Evolutionary conservation across 2,113 vertebrate species (phyloP), one percentile per base, ranked within the genome.

Genomic region (Passer domesticus): DNA sequence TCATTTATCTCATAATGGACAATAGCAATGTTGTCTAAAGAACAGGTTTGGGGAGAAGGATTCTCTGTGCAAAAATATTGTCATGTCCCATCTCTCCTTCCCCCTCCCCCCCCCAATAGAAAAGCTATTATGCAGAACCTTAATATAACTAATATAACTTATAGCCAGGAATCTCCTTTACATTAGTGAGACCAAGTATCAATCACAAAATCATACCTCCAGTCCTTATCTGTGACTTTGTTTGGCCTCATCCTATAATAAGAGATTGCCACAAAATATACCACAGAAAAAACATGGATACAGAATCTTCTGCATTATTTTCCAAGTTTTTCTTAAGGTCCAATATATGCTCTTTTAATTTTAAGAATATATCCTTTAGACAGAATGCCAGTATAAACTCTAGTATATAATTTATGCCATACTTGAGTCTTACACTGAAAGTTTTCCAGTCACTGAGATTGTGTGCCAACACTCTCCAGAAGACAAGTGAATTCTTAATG

Each of bases 21-120:
- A 9, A 25, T 17, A 67, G 33, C 6, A 72, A 63, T 10, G 31
- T 13, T 81, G 10, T 44, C 35, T 56, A 28, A 7, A 68, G 31
- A 31, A 47, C 7, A 35, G 7, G 35, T 87, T 59, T 21, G 16
- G 49, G 9, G 2, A 17, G 28, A 82, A 3, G 5, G 19, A 44
- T 47, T 82, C 12, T 67, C 56, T 64, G 24, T 1, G 4, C 13
- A 76, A 90, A 91, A 85, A 37, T 44, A 47, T 41, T 9, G 8
- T 8, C 8, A 18, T 11, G 21, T 33, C 11, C 12, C 21, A 41
- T 35, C 25, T 41, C 21, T 7, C 8, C 21, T 18, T 5, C 11
- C 41, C 2, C 6, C 50, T 11, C 5, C 5, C 30, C 5, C 30
- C 2, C 5, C 22, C 4, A 55, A 10, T n/a, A 69, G 2, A 33